phyloP scores from a whole-genome alignment of 2,888 invertebrate genomes.

The Euproctis similis region DNA sequence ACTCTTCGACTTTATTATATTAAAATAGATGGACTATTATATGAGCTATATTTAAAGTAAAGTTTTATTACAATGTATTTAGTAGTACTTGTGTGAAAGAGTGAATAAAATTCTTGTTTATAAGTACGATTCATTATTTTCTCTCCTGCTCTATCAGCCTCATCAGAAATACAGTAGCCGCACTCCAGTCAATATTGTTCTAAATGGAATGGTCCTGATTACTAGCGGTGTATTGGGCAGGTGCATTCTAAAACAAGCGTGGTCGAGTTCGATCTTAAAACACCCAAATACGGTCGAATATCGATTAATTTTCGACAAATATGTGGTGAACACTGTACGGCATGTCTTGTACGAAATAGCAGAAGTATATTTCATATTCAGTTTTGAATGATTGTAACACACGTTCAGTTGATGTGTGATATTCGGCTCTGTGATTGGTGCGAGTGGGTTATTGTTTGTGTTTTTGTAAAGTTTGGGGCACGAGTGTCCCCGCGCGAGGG shows the following conservation, averaged over 20 bases:
- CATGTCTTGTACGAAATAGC: conserved; percentile 63
- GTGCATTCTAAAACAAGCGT: conserved; percentile 41
- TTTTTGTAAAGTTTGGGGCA: conserved; percentile 45
- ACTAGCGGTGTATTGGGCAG: conserved; percentile 40
- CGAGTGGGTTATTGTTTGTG: conserved; percentile 31
- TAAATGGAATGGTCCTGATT: conserved; percentile 41
- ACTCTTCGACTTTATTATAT: too few species aligned
- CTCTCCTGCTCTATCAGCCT: too few species aligned
- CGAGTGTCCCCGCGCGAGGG: conserved; percentile 40
- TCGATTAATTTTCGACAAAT: conserved; percentile 44
- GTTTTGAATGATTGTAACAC: conserved; percentile 26
- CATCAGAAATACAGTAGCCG: conserved; percentile 35
- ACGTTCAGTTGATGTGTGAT: conserved; percentile 17
- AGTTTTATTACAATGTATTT: too few species aligned
- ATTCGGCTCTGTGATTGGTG: conserved; percentile 19
- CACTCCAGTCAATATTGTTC: conserved; percentile 36
- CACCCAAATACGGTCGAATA: conserved; percentile 39
- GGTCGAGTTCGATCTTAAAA: conserved; percentile 37
- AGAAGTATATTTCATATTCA: conserved; percentile 30
- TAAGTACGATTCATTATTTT: too few species aligned
- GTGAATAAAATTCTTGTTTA: too few species aligned
- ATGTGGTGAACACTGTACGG: conserved; percentile 64
- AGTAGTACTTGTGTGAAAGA: too few species aligned
- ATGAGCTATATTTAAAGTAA: too few species aligned
- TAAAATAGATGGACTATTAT: too few species aligned